These are phyloP conservation scores for Andricus quercusramuli DNA, from an alignment of 2,888 invertebrate genomes.

Conservation along the genomic window DNA sequence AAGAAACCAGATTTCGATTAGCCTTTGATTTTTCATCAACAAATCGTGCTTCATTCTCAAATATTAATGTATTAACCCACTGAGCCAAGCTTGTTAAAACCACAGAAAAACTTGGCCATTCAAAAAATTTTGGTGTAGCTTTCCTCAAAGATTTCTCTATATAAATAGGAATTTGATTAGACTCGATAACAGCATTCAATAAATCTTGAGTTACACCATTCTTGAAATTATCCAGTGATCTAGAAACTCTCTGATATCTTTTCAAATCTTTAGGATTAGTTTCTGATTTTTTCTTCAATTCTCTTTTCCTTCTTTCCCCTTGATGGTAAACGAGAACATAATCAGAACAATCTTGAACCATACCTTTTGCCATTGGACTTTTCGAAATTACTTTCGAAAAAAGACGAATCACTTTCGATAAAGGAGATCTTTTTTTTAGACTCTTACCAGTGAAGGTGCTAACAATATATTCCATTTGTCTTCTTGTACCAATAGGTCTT, in stretches of 20 bases:
- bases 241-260: not conserved
- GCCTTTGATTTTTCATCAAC: not conserved
- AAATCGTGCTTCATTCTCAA: too few relatives aligned
- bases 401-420: not conserved
- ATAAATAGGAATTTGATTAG: slow-evolving; percentile 11
- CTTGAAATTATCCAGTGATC: not conserved
- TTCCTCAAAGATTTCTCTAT: slow-evolving; percentile 5
- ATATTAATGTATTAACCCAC: not conserved
- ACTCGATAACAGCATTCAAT: not conserved
- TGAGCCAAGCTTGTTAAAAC: not conserved
- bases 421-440: not conserved
- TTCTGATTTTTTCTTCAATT: not conserved
- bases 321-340: not conserved
- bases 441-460: not conserved
- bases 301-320: not conserved
- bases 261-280: not conserved
- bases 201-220: slow-evolving; percentile 15
- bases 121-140: not conserved
- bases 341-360: slow-evolving; percentile 1
- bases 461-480: not conserved
- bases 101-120: not conserved
- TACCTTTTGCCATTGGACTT: not conserved
- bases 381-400: not conserved
- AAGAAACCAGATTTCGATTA: not conserved
- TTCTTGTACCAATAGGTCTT: not conserved